These are phyloP conservation scores for Pionites leucogaster DNA, from an alignment of 2,113 vertebrate species.

Conservation along the genomic window DNA sequence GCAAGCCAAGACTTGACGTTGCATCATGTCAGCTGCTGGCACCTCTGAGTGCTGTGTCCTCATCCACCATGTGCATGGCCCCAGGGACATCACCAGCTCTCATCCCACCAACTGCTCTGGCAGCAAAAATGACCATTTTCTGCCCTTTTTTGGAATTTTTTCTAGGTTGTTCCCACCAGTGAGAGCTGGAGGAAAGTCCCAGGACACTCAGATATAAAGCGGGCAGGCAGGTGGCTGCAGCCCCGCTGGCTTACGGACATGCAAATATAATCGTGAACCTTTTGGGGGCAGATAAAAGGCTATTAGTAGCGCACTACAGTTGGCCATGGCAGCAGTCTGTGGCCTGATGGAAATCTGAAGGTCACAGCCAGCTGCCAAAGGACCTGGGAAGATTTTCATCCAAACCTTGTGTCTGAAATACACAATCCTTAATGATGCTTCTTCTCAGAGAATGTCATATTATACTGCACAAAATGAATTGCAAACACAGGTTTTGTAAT, in stretches of 20 bases:
- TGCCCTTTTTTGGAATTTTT: fast-evolving
- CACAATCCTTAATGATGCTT: fast-evolving
- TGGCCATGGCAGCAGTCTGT: not conserved
- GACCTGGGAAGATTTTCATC: not conserved
- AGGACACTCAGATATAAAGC: fast-evolving
- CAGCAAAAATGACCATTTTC: not conserved
- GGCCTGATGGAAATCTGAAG: not conserved
- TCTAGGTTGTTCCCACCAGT: not conserved
- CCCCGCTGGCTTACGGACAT: fast-evolving
- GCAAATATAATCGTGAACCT: fast-evolving
- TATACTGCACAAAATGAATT: not conserved
- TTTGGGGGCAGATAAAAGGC: not conserved
- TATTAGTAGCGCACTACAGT: fast-evolving
- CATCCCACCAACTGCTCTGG: not conserved
- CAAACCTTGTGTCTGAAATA: not conserved
- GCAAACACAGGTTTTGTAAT: not conserved
- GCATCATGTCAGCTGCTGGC: not conserved
- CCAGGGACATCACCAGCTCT: not conserved
- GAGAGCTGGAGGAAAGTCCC: not conserved
- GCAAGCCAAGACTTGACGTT: not conserved
- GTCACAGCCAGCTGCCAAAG: not conserved
- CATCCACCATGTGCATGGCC: not conserved
- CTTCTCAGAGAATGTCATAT: not conserved
- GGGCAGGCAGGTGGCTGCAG: not conserved
- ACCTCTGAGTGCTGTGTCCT: not conserved